Percentiles rank a stretch among this genome's conserved stretches.
Evolutionary conservation across 2,888 invertebrate species (phyloP).

Genomic region (Amblyteles armatorius): DNA sequence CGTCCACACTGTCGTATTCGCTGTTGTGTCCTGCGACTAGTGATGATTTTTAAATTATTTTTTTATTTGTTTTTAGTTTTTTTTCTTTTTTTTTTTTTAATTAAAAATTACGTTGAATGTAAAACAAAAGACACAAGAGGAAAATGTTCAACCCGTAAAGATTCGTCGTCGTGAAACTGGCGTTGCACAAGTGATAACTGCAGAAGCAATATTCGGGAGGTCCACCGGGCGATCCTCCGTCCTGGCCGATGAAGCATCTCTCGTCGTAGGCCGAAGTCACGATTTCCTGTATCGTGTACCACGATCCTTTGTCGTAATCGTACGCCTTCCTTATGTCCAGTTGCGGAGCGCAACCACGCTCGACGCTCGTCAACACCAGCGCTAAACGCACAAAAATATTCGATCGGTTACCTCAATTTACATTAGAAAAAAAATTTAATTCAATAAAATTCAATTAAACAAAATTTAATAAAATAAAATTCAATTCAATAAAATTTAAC

Average conservation of each 20-base stretch:
- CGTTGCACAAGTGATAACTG: slow-evolving; percentile 90
- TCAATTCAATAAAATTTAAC: too few relatives aligned
- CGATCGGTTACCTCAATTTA: neutral
- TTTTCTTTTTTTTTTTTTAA: neutral
- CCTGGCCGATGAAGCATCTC: slow-evolving; percentile 89
- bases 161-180: slow-evolving; percentile 78
- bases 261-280: slow-evolving; percentile 89
- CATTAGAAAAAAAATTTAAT: too few relatives aligned
- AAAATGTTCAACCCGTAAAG: neutral
- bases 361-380: slow-evolving; percentile 86
- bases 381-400: slow-evolving; percentile 84
- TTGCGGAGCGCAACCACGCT: slow-evolving; percentile 91
- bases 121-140: slow-evolving; percentile 9
- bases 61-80: neutral
- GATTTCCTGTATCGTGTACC: slow-evolving; percentile 89
- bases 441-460: too few relatives aligned
- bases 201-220: slow-evolving; percentile 92
- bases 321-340: slow-evolving; percentile 88
- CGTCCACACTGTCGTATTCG: neutral
- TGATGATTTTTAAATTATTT: neutral
- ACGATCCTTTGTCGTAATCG: slow-evolving; percentile 86
- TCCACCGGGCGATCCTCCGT: slow-evolving; percentile 88
- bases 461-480: too few relatives aligned
- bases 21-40: slow-evolving; percentile 24
- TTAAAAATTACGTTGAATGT: slow-evolving; percentile 27